Base-by-base conservation (phyloP, 1,140 invertebrate species). In the Platyura marginata region DNA sequence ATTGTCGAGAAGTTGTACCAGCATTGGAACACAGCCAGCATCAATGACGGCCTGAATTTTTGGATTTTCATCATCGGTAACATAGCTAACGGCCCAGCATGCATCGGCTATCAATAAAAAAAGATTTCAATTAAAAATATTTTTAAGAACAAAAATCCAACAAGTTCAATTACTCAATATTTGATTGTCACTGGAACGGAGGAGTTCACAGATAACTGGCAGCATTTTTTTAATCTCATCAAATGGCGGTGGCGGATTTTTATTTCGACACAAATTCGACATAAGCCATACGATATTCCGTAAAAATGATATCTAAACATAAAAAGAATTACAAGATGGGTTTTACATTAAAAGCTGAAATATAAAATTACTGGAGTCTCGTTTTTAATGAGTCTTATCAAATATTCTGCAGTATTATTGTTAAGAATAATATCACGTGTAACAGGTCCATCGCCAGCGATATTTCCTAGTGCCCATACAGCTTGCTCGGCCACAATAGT, bases 391-490 rank as follows among this genome's bases (percentile, higher is more conserved):
- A n/a, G n/a, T n/a, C 13, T 6, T 21, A 89, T 52, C n/a, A 90
- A 61, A 23, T 73, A 69, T 19, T 71, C 64, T 47, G 89, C 63
- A 29, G 76, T 71, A 19, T 72, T 73, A 36, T 68, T 53, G 1
- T 56, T 50, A 9, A 89, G 68, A 39, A 92, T 84, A 36, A 77
- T 64, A 64, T 93, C 86, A 32, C 88, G 66, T 3, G 79, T 69
- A 18, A 56, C 51, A 1, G 85, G 68, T 2, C 88, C 85, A 63
- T 92, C 81, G 51, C 91, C 93, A 47, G 93, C 93, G 55, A 98
- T 94, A 63, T 98, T 98, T 49, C 93, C 93, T 19, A 98, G 64
- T 4, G 93, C 93, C 94, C 94, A 98, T 1, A 97, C 90, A 35
- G 90, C 81, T 65, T 98, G 95, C 60, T 98, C 94, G 19, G 83